Evolutionary conservation across 2,888 invertebrate genomes (phyloP).

Genomic region (Spilarctia lutea): DNA sequence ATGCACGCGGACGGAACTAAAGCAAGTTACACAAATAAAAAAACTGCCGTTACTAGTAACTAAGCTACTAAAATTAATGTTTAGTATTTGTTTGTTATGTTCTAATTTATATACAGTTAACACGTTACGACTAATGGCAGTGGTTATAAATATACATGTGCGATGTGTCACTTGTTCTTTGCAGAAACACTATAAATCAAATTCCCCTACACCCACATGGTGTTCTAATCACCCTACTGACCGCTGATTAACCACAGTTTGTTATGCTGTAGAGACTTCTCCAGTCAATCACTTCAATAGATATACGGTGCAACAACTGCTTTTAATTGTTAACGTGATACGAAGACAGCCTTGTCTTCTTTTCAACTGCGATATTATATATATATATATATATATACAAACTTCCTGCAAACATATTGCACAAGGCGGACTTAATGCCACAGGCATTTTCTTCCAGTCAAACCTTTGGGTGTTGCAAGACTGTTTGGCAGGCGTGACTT

Average conservation of each 20-base stretch:
- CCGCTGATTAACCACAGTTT: background rate
- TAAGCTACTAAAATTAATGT: background rate
- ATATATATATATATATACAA: too few relatives aligned
- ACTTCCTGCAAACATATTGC: too few relatives aligned
- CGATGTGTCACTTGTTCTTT: background rate
- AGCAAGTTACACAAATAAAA: background rate
- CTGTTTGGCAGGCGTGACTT: too few relatives aligned
- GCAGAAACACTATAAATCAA: background rate
- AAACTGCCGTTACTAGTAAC: background rate
- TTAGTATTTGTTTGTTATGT: background rate
- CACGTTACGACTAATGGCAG: background rate
- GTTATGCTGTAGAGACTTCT: background rate
- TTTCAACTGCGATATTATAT: too few relatives aligned
- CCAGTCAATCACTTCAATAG: background rate
- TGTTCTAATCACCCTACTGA: background rate
- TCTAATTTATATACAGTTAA: background rate
- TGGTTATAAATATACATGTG: background rate
- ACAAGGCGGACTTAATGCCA: too few relatives aligned
- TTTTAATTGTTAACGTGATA: background rate
- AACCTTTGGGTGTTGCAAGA: too few relatives aligned
- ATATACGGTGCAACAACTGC: background rate
- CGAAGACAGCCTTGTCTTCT: too few relatives aligned
- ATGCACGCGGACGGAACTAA: too few relatives aligned
- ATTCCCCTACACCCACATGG: background rate
- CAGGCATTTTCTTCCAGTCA: too few relatives aligned